A percentile compares a stretch with the other conserved stretches of the same genome.
Evolutionary conservation across 2,113 vertebrate species (phyloP).

Genomic region (Daphoenositta chrysoptera): DNA sequence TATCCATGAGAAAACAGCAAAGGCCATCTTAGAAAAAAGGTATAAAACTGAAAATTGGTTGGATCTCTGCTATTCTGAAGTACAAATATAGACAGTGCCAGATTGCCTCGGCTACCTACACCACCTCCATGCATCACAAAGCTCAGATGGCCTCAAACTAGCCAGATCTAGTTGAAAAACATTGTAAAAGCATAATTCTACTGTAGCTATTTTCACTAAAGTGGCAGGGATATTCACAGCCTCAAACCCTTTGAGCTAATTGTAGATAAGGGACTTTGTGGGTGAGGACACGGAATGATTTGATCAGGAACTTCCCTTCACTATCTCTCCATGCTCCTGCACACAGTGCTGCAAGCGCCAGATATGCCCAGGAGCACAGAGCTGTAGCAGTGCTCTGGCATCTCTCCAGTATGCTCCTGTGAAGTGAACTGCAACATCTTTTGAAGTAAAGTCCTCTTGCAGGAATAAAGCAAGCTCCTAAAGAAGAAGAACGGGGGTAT

Average conservation of each 20-base stretch:
- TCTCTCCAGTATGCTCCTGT: neutral
- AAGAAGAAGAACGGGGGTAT: neutral
- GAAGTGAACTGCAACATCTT: neutral
- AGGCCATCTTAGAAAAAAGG: neutral
- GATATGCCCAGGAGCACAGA: neutral
- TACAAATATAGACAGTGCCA: neutral
- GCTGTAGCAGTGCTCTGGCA: neutral
- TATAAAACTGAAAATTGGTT: neutral
- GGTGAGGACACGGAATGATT: neutral
- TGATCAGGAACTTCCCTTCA: neutral
- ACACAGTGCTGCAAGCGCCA: neutral
- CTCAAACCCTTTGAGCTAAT: neutral
- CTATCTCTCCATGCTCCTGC: neutral
- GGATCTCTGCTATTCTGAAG: neutral
- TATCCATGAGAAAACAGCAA: neutral
- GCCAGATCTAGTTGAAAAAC: neutral
- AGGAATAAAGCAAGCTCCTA: neutral
- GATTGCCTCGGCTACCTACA: neutral
- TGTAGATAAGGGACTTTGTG: neutral
- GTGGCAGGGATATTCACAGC: neutral
- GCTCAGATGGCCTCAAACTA: neutral
- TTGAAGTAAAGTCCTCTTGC: neutral
- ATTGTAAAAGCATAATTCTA: neutral
- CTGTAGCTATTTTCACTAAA: neutral
- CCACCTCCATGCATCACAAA: constrained; percentile 2